A percentile compares a stretch with the other conserved stretches of the same genome.
Conservation (phyloP, 2,113 vertebrate genomes). For the Steatornis caripensis region DNA sequence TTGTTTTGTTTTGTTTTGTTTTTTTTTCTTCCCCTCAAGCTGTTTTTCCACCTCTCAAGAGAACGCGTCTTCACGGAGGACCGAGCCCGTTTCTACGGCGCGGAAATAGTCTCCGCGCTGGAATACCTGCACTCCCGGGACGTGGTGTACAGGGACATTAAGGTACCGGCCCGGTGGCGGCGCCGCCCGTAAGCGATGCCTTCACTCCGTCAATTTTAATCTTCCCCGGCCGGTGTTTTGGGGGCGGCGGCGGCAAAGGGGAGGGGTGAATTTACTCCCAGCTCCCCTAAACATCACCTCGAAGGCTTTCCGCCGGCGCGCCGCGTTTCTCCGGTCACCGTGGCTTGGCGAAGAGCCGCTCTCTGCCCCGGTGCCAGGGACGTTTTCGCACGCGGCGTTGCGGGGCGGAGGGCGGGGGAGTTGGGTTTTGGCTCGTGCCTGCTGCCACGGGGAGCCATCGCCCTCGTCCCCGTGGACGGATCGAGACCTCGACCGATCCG, state of each 20-base stretch:
- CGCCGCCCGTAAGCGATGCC: rapidly evolving
- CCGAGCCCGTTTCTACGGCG: constrained; percentile 90
- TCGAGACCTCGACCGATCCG: rapidly evolving
- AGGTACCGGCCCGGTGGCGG: constrained; percentile 65
- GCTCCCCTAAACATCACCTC: neutral
- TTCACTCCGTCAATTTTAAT: rapidly evolving
- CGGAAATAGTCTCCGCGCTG: constrained; percentile 92
- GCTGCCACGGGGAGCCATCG: neutral
- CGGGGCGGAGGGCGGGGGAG: neutral
- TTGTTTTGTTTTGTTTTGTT: rapidly evolving
- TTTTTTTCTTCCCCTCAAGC: neutral
- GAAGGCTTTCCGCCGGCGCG: no score
- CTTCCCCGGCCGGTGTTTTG: no score
- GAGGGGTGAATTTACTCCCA: no score
- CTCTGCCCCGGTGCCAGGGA: neutral
- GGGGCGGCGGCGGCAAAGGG: no score
- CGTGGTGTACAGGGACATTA: constrained; percentile 93
- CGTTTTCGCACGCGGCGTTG: rapidly evolving
- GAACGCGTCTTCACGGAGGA: constrained; percentile 93
- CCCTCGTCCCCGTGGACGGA: neutral
- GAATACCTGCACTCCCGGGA: constrained; percentile 93
- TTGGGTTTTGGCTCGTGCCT: neutral
- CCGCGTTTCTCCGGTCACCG: neutral
- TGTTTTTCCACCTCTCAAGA: constrained; percentile 93
- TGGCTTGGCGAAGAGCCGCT: neutral